phyloP scores from a whole-genome alignment of 1,140 invertebrate genomes.

The Stenopsyche tienmushanensis region DNA sequence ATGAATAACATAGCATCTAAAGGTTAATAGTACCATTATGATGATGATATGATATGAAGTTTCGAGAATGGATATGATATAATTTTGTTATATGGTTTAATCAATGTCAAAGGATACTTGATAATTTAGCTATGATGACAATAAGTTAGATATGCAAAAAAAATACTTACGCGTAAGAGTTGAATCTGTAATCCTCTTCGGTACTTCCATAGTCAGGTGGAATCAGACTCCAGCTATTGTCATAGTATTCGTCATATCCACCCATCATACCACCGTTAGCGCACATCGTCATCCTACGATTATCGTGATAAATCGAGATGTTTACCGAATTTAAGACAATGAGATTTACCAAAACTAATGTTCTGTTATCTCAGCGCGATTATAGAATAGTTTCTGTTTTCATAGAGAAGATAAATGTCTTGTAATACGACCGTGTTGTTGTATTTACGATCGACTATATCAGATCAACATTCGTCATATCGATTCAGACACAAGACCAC shows the following conservation, averaged over 20 bases:
- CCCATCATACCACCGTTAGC: slow-evolving; percentile 51
- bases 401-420: not conserved
- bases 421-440: not conserved
- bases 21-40: too few species aligned
- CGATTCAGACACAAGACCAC: slow-evolving; percentile 4
- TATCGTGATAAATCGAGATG: not conserved
- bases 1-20: too few species aligned
- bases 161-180: slow-evolving; percentile 54
- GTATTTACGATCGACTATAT: not conserved
- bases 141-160: too few species aligned
- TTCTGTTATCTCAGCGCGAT: too few species aligned
- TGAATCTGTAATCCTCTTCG: slow-evolving; percentile 59
- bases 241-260: slow-evolving; percentile 64
- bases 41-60: too few species aligned
- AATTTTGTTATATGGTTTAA: too few species aligned
- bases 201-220: slow-evolving; percentile 67
- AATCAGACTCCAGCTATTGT: slow-evolving; percentile 66
- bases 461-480: not conserved
- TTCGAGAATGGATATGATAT: too few species aligned
- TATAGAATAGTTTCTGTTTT: too few species aligned
- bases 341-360: too few species aligned
- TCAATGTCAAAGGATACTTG: too few species aligned
- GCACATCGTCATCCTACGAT: slow-evolving; percentile 54
- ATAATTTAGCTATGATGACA: too few species aligned
- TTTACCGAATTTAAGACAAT: too few species aligned